phyloP scores from a whole-genome alignment of 2,113 vertebrate genomes.

The Chroicocephalus ridibundus region DNA sequence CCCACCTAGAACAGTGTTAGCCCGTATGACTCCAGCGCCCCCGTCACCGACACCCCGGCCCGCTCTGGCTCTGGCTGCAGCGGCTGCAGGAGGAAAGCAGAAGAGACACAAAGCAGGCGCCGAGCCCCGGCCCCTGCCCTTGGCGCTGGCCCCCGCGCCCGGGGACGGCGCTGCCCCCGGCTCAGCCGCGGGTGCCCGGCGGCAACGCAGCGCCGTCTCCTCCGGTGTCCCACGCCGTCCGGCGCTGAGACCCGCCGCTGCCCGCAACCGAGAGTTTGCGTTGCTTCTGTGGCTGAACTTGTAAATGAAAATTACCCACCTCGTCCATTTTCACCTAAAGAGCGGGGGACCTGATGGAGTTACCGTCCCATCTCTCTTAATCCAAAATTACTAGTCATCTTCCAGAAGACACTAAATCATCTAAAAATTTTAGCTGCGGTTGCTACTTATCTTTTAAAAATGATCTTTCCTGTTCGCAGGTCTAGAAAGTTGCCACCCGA shows the following conservation, averaged over 20 bases:
- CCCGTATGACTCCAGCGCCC: constrained; percentile 68
- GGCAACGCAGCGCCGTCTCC: too few species aligned
- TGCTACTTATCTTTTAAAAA: background rate
- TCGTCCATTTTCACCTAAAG: background rate
- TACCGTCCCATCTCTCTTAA: background rate
- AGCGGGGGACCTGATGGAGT: background rate
- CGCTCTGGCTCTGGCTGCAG: constrained; percentile 48
- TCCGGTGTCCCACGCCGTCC: background rate
- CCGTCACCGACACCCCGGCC: constrained; percentile 34
- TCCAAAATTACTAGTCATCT: background rate
- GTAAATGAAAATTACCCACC: background rate
- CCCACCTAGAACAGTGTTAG: constrained; percentile 75
- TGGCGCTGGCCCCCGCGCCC: too few species aligned
- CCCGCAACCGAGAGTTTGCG: background rate
- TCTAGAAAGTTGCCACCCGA: background rate
- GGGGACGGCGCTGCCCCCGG: too few species aligned
- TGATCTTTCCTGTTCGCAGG: background rate
- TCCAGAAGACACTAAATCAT: background rate
- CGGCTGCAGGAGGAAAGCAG: constrained; percentile 22
- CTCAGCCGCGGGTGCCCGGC: too few species aligned
- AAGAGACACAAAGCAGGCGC: background rate
- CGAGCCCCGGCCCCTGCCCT: background rate
- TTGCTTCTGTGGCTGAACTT: constrained; percentile 45
- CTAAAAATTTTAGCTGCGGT: background rate
- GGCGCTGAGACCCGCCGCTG: background rate